phyloP scores from a whole-genome alignment of 2,888 invertebrate species.

The Amphipyra berbera region DNA sequence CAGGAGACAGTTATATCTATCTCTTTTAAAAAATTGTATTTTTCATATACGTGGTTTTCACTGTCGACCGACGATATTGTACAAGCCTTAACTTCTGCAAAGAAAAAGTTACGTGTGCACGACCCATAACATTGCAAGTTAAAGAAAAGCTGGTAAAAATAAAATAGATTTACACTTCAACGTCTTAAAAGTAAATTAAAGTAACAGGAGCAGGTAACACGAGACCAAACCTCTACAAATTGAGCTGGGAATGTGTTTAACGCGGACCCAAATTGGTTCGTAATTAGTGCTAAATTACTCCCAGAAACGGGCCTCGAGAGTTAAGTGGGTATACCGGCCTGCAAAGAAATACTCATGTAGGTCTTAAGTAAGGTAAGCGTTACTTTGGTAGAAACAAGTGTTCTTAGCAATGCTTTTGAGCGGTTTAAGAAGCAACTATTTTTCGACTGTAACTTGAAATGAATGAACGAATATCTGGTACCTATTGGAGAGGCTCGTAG shows the following conservation, averaged over 20 bases:
- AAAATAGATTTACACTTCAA: background rate
- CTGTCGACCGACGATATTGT: too few relatives aligned
- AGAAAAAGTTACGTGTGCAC: too few relatives aligned
- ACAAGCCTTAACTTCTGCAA: too few relatives aligned
- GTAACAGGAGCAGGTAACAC: slow-evolving; percentile 31
- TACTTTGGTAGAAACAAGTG: background rate
- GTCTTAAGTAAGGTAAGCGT: background rate
- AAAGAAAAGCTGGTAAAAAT: too few relatives aligned
- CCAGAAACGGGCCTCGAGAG: slow-evolving; percentile 37
- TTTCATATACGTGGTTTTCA: too few relatives aligned
- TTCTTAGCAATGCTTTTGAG: background rate
- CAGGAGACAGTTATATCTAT: too few relatives aligned
- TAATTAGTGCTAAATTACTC: slow-evolving; percentile 63
- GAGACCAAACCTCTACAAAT: slow-evolving; percentile 49
- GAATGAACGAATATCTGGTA: too few relatives aligned
- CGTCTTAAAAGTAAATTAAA: slow-evolving; percentile 17
- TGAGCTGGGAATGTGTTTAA: slow-evolving; percentile 57
- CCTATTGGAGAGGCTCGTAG: too few relatives aligned
- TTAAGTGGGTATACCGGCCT: slow-evolving; percentile 12
- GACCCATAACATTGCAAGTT: too few relatives aligned
- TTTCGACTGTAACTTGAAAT: background rate
- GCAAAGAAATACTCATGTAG: slow-evolving; percentile 9
- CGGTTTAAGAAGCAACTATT: too few relatives aligned
- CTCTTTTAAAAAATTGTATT: too few relatives aligned
- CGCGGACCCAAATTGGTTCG: slow-evolving; percentile 57